These are phyloP conservation scores for Melitaea cinxia DNA, from an alignment of 1,140 invertebrate genomes.

Conservation along the genomic window DNA sequence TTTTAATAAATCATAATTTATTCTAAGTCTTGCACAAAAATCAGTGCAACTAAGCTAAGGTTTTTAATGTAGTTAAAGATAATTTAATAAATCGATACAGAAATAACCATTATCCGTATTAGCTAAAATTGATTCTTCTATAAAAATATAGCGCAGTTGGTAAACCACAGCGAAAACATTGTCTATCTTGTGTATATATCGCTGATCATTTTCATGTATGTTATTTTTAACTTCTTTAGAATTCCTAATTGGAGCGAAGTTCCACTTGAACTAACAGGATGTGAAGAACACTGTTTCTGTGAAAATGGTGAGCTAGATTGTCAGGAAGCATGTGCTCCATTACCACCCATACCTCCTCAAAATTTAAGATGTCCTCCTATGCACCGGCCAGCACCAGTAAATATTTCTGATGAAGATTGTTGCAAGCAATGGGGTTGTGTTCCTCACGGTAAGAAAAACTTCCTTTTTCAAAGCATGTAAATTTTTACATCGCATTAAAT, in stretches of 20 bases:
- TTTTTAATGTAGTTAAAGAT: too few relatives aligned
- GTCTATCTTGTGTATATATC: too few relatives aligned
- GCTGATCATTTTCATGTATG: too few relatives aligned
- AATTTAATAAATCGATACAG: too few relatives aligned
- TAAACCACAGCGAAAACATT: too few relatives aligned
- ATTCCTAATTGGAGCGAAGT: constrained; percentile 87
- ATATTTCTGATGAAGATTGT: constrained; percentile 90
- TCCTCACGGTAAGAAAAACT: constrained; percentile 58
- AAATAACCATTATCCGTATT: too few relatives aligned
- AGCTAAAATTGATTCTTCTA: too few relatives aligned
- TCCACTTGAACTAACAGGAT: constrained; percentile 86
- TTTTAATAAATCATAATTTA: too few relatives aligned
- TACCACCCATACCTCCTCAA: constrained; percentile 87
- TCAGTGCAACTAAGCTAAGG: too few relatives aligned
- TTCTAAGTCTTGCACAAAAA: too few relatives aligned
- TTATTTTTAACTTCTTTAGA: constrained; percentile 45
- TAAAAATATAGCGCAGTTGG: too few relatives aligned
- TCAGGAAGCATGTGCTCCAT: constrained; percentile 88
- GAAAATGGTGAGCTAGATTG: constrained; percentile 93
- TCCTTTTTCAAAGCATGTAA: neutral
- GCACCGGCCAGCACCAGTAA: constrained; percentile 84
- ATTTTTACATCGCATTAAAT: neutral
- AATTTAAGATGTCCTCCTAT: constrained; percentile 86
- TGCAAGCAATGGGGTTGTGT: constrained; percentile 88
- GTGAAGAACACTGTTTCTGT: constrained; percentile 92